A percentile compares a stretch with the other conserved stretches of the same genome.
phyloP scores from a whole-genome alignment of 2,888 invertebrate species.

The Omphaloscelis lunosa region DNA sequence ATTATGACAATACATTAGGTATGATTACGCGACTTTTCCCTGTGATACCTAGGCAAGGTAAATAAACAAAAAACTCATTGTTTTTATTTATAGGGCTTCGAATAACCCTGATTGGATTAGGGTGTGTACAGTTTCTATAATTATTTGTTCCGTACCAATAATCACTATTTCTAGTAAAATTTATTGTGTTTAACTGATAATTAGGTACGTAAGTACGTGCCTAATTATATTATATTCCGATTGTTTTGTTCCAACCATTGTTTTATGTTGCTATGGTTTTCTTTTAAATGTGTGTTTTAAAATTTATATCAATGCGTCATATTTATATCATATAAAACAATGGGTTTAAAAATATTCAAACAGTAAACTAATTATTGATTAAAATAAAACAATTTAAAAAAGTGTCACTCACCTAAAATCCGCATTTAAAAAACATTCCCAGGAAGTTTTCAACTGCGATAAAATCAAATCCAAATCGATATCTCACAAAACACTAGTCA shows the following conservation, averaged over 20 bases:
- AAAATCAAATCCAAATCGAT: slow-evolving; percentile 38
- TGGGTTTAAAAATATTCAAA: not conserved
- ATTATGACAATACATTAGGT: not conserved
- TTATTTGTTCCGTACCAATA: not conserved
- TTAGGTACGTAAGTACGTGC: not conserved
- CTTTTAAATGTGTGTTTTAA: not conserved
- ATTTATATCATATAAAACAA: not conserved
- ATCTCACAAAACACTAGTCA: slow-evolving; percentile 37
- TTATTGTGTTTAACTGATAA: not conserved
- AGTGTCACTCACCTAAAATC: slow-evolving; percentile 46
- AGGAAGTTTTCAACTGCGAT: slow-evolving; percentile 17
- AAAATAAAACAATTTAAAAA: not conserved
- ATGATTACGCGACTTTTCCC: not conserved
- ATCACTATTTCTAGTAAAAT: not conserved
- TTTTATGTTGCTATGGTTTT: not conserved
- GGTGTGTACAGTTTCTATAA: not conserved
- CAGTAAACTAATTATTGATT: not conserved
- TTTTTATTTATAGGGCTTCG: slow-evolving; percentile 7
- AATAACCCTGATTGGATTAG: not conserved
- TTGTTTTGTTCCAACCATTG: not conserved
- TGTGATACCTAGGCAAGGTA: not conserved
- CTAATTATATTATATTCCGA: not conserved
- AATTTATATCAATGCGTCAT: not conserved
- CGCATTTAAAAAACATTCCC: slow-evolving; percentile 47
- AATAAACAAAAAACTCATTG: not conserved